These are phyloP conservation scores for Oscheius myriophilus DNA, from an alignment of 2,888 invertebrate species.

Conservation along the genomic window DNA sequence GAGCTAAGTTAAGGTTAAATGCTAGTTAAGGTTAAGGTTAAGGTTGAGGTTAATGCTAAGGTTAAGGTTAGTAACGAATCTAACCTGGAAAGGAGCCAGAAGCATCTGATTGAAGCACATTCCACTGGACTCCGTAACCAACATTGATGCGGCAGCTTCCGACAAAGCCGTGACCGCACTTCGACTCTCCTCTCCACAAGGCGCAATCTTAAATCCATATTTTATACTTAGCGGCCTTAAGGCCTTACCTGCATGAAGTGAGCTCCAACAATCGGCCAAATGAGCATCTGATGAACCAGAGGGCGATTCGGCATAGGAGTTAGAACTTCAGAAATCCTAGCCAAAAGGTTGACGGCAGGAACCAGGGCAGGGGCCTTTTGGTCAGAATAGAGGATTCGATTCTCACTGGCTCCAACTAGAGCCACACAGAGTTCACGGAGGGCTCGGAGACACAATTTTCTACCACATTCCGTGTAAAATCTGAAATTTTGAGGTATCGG, in stretches of 20 bases:
- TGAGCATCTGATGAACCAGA: slow-evolving; percentile 85
- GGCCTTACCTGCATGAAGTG: slow-evolving; percentile 88
- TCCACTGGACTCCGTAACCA: slow-evolving; percentile 44
- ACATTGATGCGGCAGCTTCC: slow-evolving; percentile 45
- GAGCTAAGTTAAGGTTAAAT: not conserved
- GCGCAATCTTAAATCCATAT: slow-evolving; percentile 28
- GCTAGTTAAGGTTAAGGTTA: not conserved
- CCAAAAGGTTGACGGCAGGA: slow-evolving; percentile 43
- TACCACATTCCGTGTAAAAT: slow-evolving; percentile 87
- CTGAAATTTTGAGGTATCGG: too few species aligned
- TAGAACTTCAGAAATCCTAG: slow-evolving; percentile 48
- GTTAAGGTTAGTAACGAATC: slow-evolving; percentile 2
- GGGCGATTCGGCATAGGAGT: slow-evolving; percentile 57
- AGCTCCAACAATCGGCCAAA: slow-evolving; percentile 89
- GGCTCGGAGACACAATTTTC: slow-evolving; percentile 85
- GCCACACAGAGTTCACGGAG: slow-evolving; percentile 84
- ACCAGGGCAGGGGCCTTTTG: slow-evolving; percentile 46
- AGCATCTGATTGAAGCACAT: slow-evolving; percentile 62
- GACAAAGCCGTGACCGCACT: slow-evolving; percentile 45
- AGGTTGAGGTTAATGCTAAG: not conserved
- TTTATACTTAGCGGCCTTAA: not conserved
- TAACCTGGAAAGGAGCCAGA: slow-evolving; percentile 52
- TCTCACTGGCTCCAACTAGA: slow-evolving; percentile 86
- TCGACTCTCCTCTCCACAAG: slow-evolving; percentile 45
- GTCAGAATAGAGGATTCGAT: slow-evolving; percentile 77